Conservation (phyloP, 1,140 invertebrate species). For the Caerostris darwini region DNA sequence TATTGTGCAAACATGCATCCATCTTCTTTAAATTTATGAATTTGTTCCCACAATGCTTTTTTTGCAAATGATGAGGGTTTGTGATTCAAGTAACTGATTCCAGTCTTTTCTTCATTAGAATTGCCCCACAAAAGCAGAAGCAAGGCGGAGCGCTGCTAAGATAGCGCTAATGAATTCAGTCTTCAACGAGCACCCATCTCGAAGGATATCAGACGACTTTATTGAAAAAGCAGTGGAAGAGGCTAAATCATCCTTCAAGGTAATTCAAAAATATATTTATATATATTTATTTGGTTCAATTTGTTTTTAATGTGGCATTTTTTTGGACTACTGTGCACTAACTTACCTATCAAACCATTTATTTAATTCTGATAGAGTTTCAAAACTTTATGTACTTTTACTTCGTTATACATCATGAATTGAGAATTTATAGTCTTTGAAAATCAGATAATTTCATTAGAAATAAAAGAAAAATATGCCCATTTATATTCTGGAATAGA, state of each 20-base stretch:
- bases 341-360: too few relatives aligned
- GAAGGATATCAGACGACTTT: constrained; percentile 95
- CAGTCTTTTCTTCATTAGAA: constrained; percentile 85
- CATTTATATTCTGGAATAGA: too few relatives aligned
- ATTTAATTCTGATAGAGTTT: too few relatives aligned
- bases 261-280: constrained; percentile 76
- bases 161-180: constrained; percentile 98
- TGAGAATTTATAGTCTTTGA: too few relatives aligned
- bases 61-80: background rate
- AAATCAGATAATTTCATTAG: too few relatives aligned
- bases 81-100: background rate
- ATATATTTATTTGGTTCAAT: background rate
- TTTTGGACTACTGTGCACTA: too few relatives aligned
- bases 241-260: constrained; percentile 87
- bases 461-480: too few relatives aligned
- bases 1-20: too few relatives aligned
- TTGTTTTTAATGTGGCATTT: background rate
- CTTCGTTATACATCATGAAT: too few relatives aligned
- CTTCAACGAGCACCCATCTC: constrained; percentile 96
- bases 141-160: constrained; percentile 94
- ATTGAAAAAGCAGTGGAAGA: constrained; percentile 95
- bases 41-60: background rate
- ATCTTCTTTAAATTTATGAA: too few relatives aligned
- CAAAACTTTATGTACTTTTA: too few relatives aligned
- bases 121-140: constrained; percentile 96